phyloP scores from a whole-genome alignment of 2,797 vertebrate genomes.

The Artibeus lituratus region DNA sequence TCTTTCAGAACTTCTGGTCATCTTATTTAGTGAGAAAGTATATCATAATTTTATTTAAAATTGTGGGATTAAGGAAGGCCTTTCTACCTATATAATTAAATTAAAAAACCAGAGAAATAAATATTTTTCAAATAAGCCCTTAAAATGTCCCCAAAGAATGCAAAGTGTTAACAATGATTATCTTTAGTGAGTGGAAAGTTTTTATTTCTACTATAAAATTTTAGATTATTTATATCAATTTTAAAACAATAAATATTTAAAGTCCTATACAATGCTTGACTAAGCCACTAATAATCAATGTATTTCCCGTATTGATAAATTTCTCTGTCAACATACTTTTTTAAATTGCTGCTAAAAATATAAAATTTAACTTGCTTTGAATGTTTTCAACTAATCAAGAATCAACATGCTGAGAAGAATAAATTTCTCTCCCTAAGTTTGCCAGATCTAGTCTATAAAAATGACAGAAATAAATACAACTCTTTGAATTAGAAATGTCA shows the following conservation, averaged over 20 bases:
- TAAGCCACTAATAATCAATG: not conserved
- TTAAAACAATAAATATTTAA: not conserved
- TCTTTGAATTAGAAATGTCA: conserved; percentile 35
- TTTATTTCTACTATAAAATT: not conserved
- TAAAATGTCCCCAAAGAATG: not conserved
- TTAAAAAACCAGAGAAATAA: not conserved
- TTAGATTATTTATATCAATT: not conserved
- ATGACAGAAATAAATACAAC: conserved; percentile 22
- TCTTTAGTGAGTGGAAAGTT: not conserved
- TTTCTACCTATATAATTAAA: not conserved
- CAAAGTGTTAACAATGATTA: not conserved
- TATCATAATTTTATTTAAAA: conserved; percentile 22
- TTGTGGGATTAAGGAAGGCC: not conserved
- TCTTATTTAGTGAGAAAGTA: not conserved
- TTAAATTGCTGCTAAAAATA: conserved; percentile 25
- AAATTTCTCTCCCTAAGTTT: not conserved
- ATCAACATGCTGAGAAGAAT: not conserved
- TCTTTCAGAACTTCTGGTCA: not conserved
- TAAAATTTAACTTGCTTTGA: not conserved
- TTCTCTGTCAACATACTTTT: not conserved
- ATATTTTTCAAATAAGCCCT: not conserved
- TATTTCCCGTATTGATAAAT: not conserved
- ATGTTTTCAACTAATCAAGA: not conserved
- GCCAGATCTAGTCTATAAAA: not conserved
- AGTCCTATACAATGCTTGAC: not conserved